Conservation (phyloP, 2,888 invertebrate species). For the Nesidiocoris tenuis region DNA sequence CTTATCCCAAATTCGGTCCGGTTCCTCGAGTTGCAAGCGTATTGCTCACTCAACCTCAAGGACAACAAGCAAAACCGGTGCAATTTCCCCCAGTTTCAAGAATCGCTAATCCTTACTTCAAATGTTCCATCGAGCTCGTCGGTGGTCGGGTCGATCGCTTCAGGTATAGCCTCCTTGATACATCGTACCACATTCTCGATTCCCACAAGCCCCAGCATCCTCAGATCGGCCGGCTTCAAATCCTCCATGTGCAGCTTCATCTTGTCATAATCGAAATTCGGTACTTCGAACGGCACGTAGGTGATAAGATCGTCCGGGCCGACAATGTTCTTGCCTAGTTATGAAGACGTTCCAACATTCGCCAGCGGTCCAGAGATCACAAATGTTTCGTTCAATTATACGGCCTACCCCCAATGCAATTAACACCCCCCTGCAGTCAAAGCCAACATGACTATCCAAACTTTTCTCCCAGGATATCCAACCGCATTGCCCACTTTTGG, state of each 20-base stretch:
- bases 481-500: too few species aligned
- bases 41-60: too few species aligned
- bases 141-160: slow-evolving; percentile 1
- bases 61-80: too few species aligned
- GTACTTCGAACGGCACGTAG: slow-evolving; percentile 17
- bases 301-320: slow-evolving; percentile 23
- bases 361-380: too few species aligned
- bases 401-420: too few species aligned
- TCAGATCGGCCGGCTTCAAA: slow-evolving; percentile 26
- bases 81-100: too few species aligned
- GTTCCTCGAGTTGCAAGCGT: too few species aligned
- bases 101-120: slow-evolving; percentile 12
- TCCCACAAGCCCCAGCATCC: slow-evolving; percentile 27
- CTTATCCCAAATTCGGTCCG: too few species aligned
- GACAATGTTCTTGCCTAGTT: slow-evolving; percentile 33
- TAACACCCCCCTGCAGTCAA: background rate
- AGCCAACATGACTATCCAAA: too few species aligned
- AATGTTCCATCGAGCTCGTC: slow-evolving; percentile 24
- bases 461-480: too few species aligned
- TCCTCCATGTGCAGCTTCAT: slow-evolving; percentile 20
- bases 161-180: slow-evolving; percentile 32
- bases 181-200: slow-evolving; percentile 27
- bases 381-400: too few species aligned
- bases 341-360: too few species aligned
- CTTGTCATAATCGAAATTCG: slow-evolving; percentile 30